Evolutionary conservation across 2,113 vertebrate species (phyloP), one percentile per base, ranked within the genome.

Genomic region (Microtus richardsoni): DNA sequence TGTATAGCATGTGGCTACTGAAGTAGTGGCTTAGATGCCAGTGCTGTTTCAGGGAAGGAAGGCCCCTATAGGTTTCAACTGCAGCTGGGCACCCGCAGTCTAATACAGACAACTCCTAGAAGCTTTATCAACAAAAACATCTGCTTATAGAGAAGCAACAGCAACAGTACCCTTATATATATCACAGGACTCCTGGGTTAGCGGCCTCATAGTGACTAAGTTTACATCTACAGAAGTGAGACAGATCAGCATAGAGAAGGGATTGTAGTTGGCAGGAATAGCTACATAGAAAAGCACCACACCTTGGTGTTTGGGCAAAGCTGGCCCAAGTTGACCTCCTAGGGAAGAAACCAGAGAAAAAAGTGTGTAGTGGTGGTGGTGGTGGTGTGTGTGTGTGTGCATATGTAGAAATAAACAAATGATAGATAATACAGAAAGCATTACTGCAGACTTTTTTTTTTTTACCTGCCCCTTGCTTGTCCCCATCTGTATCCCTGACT

Each of bases 311-410:
- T 44, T 64, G 52, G 49, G 68, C 75, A 62, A 54, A 70, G 66
- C 13, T 24, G 0, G 7, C 7, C 24, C 21, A 71, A 77, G 41
- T 39, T 44, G 68, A 44, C 9, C 33, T 70, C 66, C 7, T 16
- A 60, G 47, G 36, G 44, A 41, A 70, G 14, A 39, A 52, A 39
- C 19, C 49, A 17, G 30, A 33, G 11, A 52, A 39, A 75, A 12
- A 77, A 41, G 54, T 33, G 24, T 47, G 80, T 64, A 39, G 79
- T 54, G 54, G 16, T 19, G 17, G 24, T 89, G 54, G 64, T 13
- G 64, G 84, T 91, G 88, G 64, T 85, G 44, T 85, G 80, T 88
- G 49, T 54, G 26, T 26, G n/a, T 85, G 49, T 49, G 41, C 21
- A 30, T 62, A 16, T 84, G 52, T 26, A 58, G 9, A 33, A 52